A percentile compares a stretch with the other conserved stretches of the same genome.
Conservation (phyloP, 1,140 invertebrate genomes). For the Phortica variegata region DNA sequence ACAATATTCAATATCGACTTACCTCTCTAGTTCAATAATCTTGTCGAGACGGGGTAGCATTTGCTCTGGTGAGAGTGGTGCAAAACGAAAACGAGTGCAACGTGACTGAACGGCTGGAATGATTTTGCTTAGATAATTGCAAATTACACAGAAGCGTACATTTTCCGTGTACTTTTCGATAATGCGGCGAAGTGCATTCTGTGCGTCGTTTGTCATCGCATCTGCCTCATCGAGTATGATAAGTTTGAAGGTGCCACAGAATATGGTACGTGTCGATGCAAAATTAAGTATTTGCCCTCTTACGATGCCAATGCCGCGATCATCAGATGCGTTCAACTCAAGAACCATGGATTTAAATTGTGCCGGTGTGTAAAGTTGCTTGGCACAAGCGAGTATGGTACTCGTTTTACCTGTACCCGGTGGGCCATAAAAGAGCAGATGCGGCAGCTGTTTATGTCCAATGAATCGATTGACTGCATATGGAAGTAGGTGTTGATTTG, state of each 20-base stretch:
- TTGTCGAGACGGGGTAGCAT: conserved; percentile 87
- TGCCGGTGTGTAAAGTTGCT: conserved; percentile 83
- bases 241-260: conserved; percentile 91
- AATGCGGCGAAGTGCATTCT: conserved; percentile 96
- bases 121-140: conserved; percentile 98
- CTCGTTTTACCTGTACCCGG: conserved; percentile 99
- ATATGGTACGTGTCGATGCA: conserved; percentile 95
- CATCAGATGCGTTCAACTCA: conserved; percentile 98
- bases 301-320: conserved; percentile 96
- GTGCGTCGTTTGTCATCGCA: conserved; percentile 99
- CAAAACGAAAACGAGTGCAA: conserved; percentile 97
- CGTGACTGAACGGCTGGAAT: conserved; percentile 97
- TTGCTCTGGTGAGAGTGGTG: conserved; percentile 81
- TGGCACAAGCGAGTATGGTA: conserved; percentile 95
- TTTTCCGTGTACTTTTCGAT: conserved; percentile 99
- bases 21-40: conserved; percentile 85
- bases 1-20: conserved; percentile 36
- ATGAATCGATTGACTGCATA: conserved; percentile 88
- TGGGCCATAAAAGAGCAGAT: conserved; percentile 97
- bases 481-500: not conserved
- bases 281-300: conserved; percentile 95
- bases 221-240: conserved; percentile 99
- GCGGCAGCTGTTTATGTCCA: conserved; percentile 87
- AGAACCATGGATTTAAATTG: conserved; percentile 72
- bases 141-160: conserved; percentile 97